Evolutionary conservation across 2,113 vertebrate genomes (phyloP), one percentile per base, ranked within the genome.

Genomic region (Australoheros scitulus): DNA sequence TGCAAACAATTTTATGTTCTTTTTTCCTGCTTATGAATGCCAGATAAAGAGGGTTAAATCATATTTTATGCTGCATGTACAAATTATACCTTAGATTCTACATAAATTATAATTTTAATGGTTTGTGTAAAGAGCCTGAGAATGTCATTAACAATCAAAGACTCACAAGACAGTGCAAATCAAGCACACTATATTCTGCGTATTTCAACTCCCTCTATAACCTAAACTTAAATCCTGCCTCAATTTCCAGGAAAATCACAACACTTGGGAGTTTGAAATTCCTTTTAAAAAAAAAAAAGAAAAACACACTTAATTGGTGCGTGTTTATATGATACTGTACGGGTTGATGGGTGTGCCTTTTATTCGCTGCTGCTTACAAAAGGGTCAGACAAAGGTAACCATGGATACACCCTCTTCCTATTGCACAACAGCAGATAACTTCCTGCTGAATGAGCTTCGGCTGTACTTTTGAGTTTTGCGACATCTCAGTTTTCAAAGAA

Each of bases 331-430:
- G 52, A 56, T 32, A 52, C 7, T 55, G 52, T 81, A 85, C 20
- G 24, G 68, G 36, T 86, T 80, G 55, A 86, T 85, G 56, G 50
- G 47, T 41, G 74, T 78, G 76, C 64, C 29, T 56, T 64, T 5
- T 64, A 38, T 78, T 65, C 65, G 52, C 61, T 68, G 50, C 68
- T 17, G 61, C 57, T 79, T 32, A 82, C 57, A 85, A 87, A 86
- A 88, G n/a, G 52, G 64, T 84, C 86, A 85, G 61, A 88, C 78
- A 90, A 84, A 87, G 61, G 83, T 91, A 85, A 89, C 90, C 80
- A 87, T 92, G 89, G 85, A 59, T 82, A 88, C 91, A 72, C 57
- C 79, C 81, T 72, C 80, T 87, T 91, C 76, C 85, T 89, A 63
- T 91, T 93, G 77, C 87, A 88, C 79, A 92, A 88, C 8, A 70